Evolutionary conservation across 2,113 vertebrate species (phyloP).

Genomic region (Rhodinocichla rosea): DNA sequence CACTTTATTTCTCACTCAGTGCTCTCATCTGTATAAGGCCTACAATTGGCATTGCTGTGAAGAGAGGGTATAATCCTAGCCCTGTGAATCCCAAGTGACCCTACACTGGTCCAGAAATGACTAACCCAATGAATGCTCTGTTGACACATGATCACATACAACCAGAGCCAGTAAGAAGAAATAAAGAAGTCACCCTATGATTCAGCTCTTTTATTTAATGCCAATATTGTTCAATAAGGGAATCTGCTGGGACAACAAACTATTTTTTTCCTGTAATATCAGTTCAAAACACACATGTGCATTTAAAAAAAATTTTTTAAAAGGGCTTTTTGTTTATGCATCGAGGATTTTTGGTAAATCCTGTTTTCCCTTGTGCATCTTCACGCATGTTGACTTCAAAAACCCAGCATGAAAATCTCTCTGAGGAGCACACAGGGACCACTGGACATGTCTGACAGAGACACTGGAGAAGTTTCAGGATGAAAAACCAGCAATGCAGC

Average conservation of each 20-base stretch:
- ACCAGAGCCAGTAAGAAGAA: constrained; percentile 80
- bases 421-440: neutral
- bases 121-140: constrained; percentile 81
- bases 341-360: constrained; percentile 17
- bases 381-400: neutral
- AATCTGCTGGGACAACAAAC: constrained; percentile 74
- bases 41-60: constrained; percentile 78
- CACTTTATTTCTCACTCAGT: constrained; percentile 86
- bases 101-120: constrained; percentile 81
- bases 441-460: neutral
- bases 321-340: neutral
- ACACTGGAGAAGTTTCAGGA: neutral
- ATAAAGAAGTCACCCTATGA: constrained; percentile 76
- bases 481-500: neutral
- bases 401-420: neutral
- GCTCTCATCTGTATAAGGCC: constrained; percentile 79
- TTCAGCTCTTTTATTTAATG: constrained; percentile 78
- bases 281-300: constrained; percentile 13
- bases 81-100: constrained; percentile 79
- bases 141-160: constrained; percentile 84
- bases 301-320: neutral
- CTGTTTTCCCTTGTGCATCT: neutral
- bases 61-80: constrained; percentile 77
- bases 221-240: constrained; percentile 82
- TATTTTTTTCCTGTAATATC: constrained; percentile 13